These are phyloP conservation scores for Drosophila planitibia DNA, from an alignment of 2,888 invertebrate species.

Conservation along the genomic window DNA sequence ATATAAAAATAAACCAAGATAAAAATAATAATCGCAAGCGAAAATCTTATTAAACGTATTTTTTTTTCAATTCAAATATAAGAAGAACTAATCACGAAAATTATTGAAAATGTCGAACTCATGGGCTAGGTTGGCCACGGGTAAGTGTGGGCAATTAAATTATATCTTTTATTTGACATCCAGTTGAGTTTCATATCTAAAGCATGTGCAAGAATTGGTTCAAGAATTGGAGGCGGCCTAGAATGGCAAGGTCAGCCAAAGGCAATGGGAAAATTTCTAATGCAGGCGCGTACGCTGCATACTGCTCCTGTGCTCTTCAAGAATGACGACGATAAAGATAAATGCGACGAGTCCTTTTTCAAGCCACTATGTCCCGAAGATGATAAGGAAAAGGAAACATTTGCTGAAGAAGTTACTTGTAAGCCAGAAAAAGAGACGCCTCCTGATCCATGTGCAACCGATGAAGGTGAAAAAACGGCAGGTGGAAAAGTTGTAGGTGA, in stretches of 20 bases:
- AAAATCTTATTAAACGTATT: neutral
- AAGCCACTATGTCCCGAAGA: conserved; percentile 16
- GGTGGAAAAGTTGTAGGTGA: neutral
- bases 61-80: neutral
- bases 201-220: conserved; percentile 42
- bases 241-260: neutral
- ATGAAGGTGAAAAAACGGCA: neutral
- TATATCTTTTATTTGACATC: neutral
- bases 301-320: conserved; percentile 5
- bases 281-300: conserved; percentile 36
- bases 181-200: neutral
- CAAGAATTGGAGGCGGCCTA: conserved; percentile 8
- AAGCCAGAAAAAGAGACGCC: neutral
- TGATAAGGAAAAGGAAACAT: neutral
- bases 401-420: neutral
- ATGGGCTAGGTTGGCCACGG: conserved; percentile 50
- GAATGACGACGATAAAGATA: conserved; percentile 40
- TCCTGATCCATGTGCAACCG: neutral
- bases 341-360: conserved; percentile 7
- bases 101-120: conserved; percentile 44
- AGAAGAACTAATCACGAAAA: neutral
- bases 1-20: neutral
- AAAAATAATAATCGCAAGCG: neutral
- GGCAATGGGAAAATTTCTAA: neutral
- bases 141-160: conserved; percentile 33